Evolutionary conservation across 53 echinoderm and acorn worm species (phyloP).

Genomic region (Luidia sarsii): DNA sequence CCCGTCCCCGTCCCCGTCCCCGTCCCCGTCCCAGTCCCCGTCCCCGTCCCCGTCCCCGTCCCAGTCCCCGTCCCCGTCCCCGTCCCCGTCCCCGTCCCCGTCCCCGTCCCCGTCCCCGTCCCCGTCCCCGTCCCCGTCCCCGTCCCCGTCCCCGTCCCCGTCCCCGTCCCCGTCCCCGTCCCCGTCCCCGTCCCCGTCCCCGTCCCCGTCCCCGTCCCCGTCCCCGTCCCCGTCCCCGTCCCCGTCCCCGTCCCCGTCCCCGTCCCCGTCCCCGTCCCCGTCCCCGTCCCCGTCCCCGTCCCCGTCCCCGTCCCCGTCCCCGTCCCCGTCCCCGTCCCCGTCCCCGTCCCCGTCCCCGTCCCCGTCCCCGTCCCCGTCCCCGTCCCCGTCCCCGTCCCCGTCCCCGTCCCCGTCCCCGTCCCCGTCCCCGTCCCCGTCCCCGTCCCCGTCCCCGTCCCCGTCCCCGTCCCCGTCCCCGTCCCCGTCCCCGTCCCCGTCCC

Average conservation of each 20-base stretch:
- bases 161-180: not conserved
- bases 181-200: not conserved
- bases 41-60: not conserved
- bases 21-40: not conserved
- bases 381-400: not conserved
- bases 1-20: not conserved
- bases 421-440: not conserved
- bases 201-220: not conserved
- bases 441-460: not conserved
- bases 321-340: not conserved
- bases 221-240: not conserved
- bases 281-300: not conserved
- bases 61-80: not conserved
- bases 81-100: not conserved
- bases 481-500: not conserved
- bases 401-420: not conserved
- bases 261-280: not conserved
- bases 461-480: not conserved
- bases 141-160: not conserved
- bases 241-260: not conserved
- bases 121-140: conserved; percentile 1
- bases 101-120: not conserved
- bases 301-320: not conserved
- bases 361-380: not conserved
- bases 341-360: not conserved